phyloP scores from a whole-genome alignment of 2,888 invertebrate species.

The Eristalinus aeneus region DNA sequence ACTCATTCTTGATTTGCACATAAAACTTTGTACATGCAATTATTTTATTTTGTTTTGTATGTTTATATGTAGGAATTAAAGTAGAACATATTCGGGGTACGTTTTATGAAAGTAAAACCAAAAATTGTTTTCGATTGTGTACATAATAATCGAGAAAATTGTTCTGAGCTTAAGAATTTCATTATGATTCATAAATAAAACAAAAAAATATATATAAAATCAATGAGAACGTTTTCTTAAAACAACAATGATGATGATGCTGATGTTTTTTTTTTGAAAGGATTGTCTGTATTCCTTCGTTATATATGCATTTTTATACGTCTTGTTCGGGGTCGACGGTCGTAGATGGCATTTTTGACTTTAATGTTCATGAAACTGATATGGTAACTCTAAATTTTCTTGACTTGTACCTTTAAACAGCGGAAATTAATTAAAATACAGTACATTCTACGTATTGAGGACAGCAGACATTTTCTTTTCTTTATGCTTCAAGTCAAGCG shows the following conservation, averaged over 20 bases:
- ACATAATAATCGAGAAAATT: slow-evolving; percentile 10
- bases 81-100: slow-evolving; percentile 1
- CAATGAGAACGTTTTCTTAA: background rate
- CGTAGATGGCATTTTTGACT: background rate
- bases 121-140: slow-evolving; percentile 32
- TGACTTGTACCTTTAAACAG: no score
- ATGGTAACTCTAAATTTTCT: no score
- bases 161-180: slow-evolving; percentile 38
- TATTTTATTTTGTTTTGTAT: slow-evolving; percentile 21
- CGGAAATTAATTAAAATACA: no score
- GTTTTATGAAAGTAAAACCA: slow-evolving; percentile 14
- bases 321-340: background rate
- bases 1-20: slow-evolving; percentile 23
- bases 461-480: no score
- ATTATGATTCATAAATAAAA: slow-evolving; percentile 19
- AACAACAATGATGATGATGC: background rate
- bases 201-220: background rate
- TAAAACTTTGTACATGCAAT: slow-evolving; percentile 1
- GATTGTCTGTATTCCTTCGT: background rate
- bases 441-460: no score
- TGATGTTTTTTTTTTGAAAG: background rate
- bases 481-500: no score
- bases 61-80: background rate
- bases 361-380: no score
- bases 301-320: background rate